Evolutionary conservation across 2,888 invertebrate genomes (phyloP).

Genomic region (Loripinus fragilis): DNA sequence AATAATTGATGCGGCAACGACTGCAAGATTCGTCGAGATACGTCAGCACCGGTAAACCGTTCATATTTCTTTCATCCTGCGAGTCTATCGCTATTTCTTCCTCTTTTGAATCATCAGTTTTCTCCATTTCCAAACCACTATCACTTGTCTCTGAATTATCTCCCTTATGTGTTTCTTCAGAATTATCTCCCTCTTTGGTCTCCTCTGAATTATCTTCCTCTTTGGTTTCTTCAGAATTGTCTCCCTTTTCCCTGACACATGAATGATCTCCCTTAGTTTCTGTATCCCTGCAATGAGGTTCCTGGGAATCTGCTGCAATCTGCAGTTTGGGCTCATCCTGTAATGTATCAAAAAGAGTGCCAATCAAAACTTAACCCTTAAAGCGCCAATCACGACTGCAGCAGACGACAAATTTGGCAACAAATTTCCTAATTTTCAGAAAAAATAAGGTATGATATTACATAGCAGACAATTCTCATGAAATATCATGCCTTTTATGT

Average conservation of each 20-base stretch:
- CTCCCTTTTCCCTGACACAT: background rate
- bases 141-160: background rate
- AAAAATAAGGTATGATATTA: too few relatives aligned
- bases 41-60: slow-evolving; percentile 47
- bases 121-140: slow-evolving; percentile 1
- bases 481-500: too few relatives aligned
- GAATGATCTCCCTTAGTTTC: background rate
- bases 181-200: background rate
- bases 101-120: background rate
- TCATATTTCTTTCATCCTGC: slow-evolving; percentile 13
- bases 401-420: too few relatives aligned
- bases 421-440: too few relatives aligned
- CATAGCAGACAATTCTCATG: too few relatives aligned
- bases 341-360: too few relatives aligned
- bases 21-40: slow-evolving; percentile 67
- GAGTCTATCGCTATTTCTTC: background rate
- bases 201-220: background rate
- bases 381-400: too few relatives aligned
- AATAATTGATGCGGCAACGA: slow-evolving; percentile 59
- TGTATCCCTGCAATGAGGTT: background rate
- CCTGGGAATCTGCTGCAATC: background rate
- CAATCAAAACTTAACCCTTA: too few relatives aligned
- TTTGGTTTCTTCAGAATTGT: background rate
- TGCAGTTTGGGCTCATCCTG: background rate
- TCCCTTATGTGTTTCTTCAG: background rate